Evolutionary conservation across 2,113 vertebrate genomes (phyloP), one percentile per base, ranked within the genome.

Genomic region (Neogale vison): DNA sequence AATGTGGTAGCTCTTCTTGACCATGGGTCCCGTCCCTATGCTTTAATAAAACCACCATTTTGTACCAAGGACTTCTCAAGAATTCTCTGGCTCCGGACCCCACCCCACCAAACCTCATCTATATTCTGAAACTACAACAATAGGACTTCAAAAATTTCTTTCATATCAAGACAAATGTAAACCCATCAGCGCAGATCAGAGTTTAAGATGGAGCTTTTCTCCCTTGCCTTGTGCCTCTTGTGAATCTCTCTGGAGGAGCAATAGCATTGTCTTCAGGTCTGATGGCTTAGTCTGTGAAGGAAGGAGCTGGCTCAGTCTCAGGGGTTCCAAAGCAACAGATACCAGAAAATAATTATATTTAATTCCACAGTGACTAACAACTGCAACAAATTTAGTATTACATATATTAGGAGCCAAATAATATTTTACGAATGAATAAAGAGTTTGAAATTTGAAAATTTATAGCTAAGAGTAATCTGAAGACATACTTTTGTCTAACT

Each of bases 361-460:
- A 39, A 23, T 55, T 71, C 23, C 29, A 45, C 14, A 61, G 65
- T 71, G 36, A 86, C 57, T 84, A 59, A 85, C 2, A 89, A 76
- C 34, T 29, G 1, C 34, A 81, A 77, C 12, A 82, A 67, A 74
- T 20, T 26, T 91, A 67, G 31, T 57, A 47, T 63, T 81, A 34
- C 4, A 45, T 1, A 24, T 85, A 63, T 50, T 93, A 71, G 29
- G 36, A 77, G 14, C 20, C 86, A 71, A 72, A 69, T 84, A 63
- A 69, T 18, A n/a, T 92, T 93, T 88, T 65, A 65, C 14, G 87
- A 80, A 79, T 29, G 61, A 84, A 65, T 57, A 57, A 15, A 80
- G 14, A 90, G 29, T 79, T 98, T 92, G 85, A 31, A 88, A 71
- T 15, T 87, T 96, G 61, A 50, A 87, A 92, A 55, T 34, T 17